Conservation (phyloP, 1,140 invertebrate species). For the Pristionchus pacificus region DNA sequence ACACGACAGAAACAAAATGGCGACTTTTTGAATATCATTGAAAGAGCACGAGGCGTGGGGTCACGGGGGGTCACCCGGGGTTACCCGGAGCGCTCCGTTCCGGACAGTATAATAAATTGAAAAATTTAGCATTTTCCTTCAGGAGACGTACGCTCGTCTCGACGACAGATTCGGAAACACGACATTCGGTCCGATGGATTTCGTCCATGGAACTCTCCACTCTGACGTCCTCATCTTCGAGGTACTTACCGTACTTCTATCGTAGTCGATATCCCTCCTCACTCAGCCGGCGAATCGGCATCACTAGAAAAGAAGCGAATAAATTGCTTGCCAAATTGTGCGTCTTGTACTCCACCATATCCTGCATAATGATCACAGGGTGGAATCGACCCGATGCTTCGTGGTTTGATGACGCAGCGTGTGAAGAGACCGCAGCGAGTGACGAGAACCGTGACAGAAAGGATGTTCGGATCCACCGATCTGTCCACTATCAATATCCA, state of each 20-base stretch:
- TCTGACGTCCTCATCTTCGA: slow-evolving; percentile 53
- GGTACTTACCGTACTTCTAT: slow-evolving; percentile 17
- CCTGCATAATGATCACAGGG: slow-evolving; percentile 32
- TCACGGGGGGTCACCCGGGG: too few relatives aligned
- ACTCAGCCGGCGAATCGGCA: too few relatives aligned
- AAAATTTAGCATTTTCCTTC: background rate
- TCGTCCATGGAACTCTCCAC: slow-evolving; percentile 52
- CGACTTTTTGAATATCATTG: too few relatives aligned
- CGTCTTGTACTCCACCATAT: too few relatives aligned
- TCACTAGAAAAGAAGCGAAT: too few relatives aligned
- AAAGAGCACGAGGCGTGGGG: too few relatives aligned
- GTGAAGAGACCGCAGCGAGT: slow-evolving; percentile 53
- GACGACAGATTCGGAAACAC: slow-evolving; percentile 49
- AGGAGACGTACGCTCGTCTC: slow-evolving; percentile 54
- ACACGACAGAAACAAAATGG: too few relatives aligned
- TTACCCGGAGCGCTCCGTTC: too few relatives aligned
- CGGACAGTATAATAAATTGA: background rate
- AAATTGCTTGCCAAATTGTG: too few relatives aligned
- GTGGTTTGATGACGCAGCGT: slow-evolving; percentile 50
- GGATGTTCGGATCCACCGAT: slow-evolving; percentile 59
- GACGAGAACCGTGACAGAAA: slow-evolving; percentile 51
- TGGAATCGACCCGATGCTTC: slow-evolving; percentile 51
- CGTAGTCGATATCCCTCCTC: too few relatives aligned
- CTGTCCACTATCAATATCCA: slow-evolving; percentile 59
- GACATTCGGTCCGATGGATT: slow-evolving; percentile 42